A percentile compares a stretch with the other conserved stretches of the same genome.
These are phyloP conservation scores for Mylabris sibirica DNA, from an alignment of 2,888 invertebrate genomes.

Conservation along the genomic window DNA sequence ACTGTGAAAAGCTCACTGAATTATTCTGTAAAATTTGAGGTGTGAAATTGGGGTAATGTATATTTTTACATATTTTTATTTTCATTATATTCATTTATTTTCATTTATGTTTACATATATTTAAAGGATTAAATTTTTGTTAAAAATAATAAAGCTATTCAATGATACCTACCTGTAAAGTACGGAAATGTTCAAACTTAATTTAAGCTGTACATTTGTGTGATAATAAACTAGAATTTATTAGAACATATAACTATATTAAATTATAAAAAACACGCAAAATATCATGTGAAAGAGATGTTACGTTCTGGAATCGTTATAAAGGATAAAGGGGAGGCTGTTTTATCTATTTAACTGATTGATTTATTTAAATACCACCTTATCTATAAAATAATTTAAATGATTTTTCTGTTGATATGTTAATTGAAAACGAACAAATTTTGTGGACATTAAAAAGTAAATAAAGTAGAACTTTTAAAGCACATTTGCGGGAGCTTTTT, in stretches of 20 bases:
- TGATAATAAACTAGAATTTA: conserved; percentile 18
- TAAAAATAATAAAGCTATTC: background rate
- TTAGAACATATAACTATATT: conserved; percentile 21
- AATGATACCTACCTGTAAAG: background rate
- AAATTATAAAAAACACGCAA: conserved; percentile 26
- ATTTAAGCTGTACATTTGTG: conserved; percentile 19
- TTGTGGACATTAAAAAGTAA: background rate
- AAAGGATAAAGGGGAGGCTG: background rate
- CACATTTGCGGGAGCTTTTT: conserved; percentile 21
- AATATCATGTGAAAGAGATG: conserved; percentile 22
- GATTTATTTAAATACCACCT: background rate
- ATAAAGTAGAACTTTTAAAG: background rate
- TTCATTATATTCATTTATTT: background rate
- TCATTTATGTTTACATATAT: background rate
- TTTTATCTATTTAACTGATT: background rate
- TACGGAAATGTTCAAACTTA: conserved; percentile 22
- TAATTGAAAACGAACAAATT: background rate
- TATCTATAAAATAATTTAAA: background rate
- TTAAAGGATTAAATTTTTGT: background rate
- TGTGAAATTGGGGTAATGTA: too few relatives aligned
- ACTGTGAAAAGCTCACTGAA: too few relatives aligned
- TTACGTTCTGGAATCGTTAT: conserved; percentile 18
- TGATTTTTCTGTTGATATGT: background rate
- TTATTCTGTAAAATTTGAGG: too few relatives aligned
- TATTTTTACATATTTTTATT: background rate